phyloP scores from a whole-genome alignment of 2,113 vertebrate genomes.

The Epinephelus cyanopodus region DNA sequence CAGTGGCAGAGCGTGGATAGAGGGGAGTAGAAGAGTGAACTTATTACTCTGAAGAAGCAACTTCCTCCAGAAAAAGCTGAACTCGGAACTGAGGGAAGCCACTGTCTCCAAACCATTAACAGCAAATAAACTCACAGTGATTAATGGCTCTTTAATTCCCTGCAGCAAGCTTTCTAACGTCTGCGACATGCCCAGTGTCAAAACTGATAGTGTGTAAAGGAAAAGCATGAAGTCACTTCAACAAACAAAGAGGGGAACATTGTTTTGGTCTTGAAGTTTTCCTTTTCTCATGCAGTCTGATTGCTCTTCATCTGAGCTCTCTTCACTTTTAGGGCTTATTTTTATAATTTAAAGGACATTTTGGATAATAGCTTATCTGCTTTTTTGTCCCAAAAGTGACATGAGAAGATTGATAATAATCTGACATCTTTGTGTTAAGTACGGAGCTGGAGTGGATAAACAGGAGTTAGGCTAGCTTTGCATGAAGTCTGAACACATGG shows the following conservation, averaged over 20 bases:
- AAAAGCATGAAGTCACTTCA: slow-evolving; percentile 46
- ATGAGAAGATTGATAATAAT: background rate
- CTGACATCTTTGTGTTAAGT: background rate
- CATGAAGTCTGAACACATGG: background rate
- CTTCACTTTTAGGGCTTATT: background rate
- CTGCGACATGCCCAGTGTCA: slow-evolving; percentile 50
- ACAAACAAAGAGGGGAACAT: slow-evolving; percentile 55
- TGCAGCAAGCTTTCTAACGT: slow-evolving; percentile 29
- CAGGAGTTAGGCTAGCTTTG: background rate
- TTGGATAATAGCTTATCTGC: background rate
- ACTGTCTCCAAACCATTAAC: slow-evolving; percentile 54
- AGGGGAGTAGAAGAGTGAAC: slow-evolving; percentile 50
- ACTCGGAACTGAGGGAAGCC: slow-evolving; percentile 52
- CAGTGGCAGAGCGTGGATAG: slow-evolving; percentile 51
- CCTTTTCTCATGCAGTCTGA: background rate
- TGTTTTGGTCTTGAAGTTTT: slow-evolving; percentile 15
- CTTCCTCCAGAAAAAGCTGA: slow-evolving; percentile 54
- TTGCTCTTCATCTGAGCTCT: background rate
- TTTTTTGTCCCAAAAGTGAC: background rate
- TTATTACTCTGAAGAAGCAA: slow-evolving; percentile 59
- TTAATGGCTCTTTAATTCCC: slow-evolving; percentile 67
- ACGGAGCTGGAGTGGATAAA: background rate
- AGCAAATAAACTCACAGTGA: slow-evolving; percentile 64
- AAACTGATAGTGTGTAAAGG: slow-evolving; percentile 55
- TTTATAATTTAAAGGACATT: background rate